Base-by-base conservation (phyloP, 2,888 invertebrate genomes). In the Pimpla rufipes region DNA sequence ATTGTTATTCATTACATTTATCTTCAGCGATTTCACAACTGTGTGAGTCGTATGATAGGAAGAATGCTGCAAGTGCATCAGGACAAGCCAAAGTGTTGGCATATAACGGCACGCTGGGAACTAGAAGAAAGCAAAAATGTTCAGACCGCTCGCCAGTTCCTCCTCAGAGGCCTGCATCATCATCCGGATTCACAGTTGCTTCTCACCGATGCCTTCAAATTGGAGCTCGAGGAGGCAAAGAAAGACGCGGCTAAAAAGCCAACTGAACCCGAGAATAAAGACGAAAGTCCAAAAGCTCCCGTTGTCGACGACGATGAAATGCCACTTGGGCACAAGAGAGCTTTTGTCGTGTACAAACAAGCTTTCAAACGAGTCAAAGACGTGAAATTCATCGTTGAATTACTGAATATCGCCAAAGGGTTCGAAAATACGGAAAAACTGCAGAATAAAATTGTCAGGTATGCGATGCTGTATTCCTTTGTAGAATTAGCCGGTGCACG, bases 41-140 rank as follows among this genome's bases (percentile, higher is more conserved):
- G 88, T 37, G 91, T 93, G 6, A 93, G 93, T 84, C 88, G 91
- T 11, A 92, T 93, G 83, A 90, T 94, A 42, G 90, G 91, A 0
- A 91, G 91, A 76, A 93, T 94, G 93, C 91, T 95, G 4, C 91
- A 96, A 95, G 94, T 96, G 7, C 97, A 97, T 91, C 95, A 96
- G 13, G 95, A 96, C 70, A 96, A 96, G 87, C 96, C 96, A 11
- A 95, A 96, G 87, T 94, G 96, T 83, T 98, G 98, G 97, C 95
- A 96, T 79, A 93, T 96, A 86, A 97, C 98, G 0, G 97, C 97
- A 10, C 95, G 95, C 87, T 97, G 96, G 96, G 97, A 97, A 92
- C 95, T 95, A 73, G 95, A 96, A 88, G 96, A 96, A 83, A 95
- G 95, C 83, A 94, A 95, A 42, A 96, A 96, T 86, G 90, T 96